phyloP scores from a whole-genome alignment of 2,888 invertebrate species.

The Leucoptera coffeella region DNA sequence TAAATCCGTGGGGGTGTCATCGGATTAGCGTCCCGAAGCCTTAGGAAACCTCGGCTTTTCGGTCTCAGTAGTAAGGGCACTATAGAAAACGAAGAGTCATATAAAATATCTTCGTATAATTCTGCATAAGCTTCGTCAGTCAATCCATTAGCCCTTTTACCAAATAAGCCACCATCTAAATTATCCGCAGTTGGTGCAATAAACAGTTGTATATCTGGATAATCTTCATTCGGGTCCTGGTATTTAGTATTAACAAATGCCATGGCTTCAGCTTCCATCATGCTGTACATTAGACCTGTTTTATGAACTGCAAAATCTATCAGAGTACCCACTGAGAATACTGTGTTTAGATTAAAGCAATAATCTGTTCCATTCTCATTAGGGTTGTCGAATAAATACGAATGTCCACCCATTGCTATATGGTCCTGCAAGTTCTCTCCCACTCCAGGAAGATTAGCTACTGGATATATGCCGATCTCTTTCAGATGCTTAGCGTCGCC shows the following conservation, averaged over 20 bases:
- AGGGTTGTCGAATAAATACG: constrained; percentile 62
- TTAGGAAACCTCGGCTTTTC: constrained; percentile 61
- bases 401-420: constrained; percentile 71
- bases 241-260: constrained; percentile 72
- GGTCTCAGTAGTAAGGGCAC: constrained; percentile 69
- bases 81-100: constrained; percentile 61
- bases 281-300: constrained; percentile 64
- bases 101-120: constrained; percentile 65
- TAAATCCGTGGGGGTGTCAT: constrained; percentile 73
- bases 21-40: constrained; percentile 63
- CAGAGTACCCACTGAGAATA: constrained; percentile 55
- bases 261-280: constrained; percentile 75
- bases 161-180: constrained; percentile 71
- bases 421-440: constrained; percentile 82
- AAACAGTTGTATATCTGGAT: constrained; percentile 76
- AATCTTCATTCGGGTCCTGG: constrained; percentile 58
- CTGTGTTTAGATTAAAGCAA: constrained; percentile 63
- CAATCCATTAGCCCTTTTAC: constrained; percentile 62
- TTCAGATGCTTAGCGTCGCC: constrained; percentile 61
- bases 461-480: constrained; percentile 53
- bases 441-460: constrained; percentile 63
- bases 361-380: constrained; percentile 51
- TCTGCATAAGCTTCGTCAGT: constrained; percentile 61
- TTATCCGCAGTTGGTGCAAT: constrained; percentile 70
- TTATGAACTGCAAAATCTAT: constrained; percentile 56